These are phyloP conservation scores for Perizoma affinitatum DNA, from an alignment of 2,888 invertebrate genomes.

Conservation along the genomic window DNA sequence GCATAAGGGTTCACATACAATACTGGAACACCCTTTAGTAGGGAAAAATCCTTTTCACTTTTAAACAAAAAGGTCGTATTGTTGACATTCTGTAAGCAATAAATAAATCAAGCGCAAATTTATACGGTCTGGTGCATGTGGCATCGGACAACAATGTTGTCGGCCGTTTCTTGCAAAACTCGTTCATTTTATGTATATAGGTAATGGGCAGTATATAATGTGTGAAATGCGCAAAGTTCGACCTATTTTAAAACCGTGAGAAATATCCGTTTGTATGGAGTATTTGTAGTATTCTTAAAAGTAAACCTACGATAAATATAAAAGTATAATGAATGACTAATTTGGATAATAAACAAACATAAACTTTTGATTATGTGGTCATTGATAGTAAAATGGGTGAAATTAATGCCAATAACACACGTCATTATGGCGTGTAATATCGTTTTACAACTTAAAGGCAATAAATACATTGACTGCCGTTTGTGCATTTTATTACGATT, in stretches of 20 bases:
- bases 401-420: constrained; percentile 82
- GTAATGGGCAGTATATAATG: constrained; percentile 48
- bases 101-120: constrained; percentile 80
- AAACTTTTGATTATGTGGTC: constrained; percentile 70
- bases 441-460: constrained; percentile 82
- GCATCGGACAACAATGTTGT: constrained; percentile 65
- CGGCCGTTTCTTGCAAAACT: constrained; percentile 52
- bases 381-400: constrained; percentile 75
- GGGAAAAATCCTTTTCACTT: constrained; percentile 75
- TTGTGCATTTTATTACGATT: constrained; percentile 83
- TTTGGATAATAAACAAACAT: constrained; percentile 75
- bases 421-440: constrained; percentile 82
- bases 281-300: constrained; percentile 8
- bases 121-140: constrained; percentile 69
- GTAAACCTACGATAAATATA: constrained; percentile 17
- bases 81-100: constrained; percentile 78
- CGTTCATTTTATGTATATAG: constrained; percentile 42
- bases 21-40: constrained; percentile 68
- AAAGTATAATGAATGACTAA: constrained; percentile 52
- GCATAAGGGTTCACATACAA: constrained; percentile 76
- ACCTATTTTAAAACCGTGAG: constrained; percentile 48
- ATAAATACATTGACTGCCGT: constrained; percentile 83
- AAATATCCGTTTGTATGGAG: constrained; percentile 33
- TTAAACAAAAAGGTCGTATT: constrained; percentile 69
- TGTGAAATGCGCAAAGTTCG: constrained; percentile 41